phyloP scores from a whole-genome alignment of 2,113 vertebrate genomes.

The Microtus richardsoni region DNA sequence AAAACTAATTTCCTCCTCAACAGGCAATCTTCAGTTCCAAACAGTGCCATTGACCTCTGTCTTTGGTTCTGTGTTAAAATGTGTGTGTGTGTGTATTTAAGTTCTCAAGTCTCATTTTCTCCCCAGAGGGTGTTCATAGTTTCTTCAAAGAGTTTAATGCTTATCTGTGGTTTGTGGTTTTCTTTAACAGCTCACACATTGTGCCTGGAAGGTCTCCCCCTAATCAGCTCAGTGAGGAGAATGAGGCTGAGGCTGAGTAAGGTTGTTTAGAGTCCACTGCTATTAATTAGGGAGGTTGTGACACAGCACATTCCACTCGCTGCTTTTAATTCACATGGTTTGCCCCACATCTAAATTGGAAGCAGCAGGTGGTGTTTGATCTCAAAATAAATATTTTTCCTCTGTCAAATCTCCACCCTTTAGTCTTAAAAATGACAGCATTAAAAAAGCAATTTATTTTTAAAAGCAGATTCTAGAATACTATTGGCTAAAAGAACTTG shows the following conservation, averaged over 20 bases:
- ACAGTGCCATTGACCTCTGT: constrained; percentile 75
- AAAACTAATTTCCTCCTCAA: constrained; percentile 85
- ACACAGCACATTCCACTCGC: constrained; percentile 58
- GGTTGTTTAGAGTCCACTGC: constrained; percentile 64
- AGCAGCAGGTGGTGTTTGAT: constrained; percentile 81
- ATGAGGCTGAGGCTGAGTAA: constrained; percentile 55
- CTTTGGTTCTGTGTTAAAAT: constrained; percentile 79
- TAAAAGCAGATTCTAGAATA: constrained; percentile 43
- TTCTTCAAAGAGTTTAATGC: constrained; percentile 82
- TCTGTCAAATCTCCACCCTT: constrained; percentile 60
- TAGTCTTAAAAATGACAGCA: constrained; percentile 52
- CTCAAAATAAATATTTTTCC: constrained; percentile 84
- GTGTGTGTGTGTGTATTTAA: constrained; percentile 56
- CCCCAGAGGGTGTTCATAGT: constrained; percentile 80
- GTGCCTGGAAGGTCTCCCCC: constrained; percentile 67
- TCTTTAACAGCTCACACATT: constrained; percentile 74
- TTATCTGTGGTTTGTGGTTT: constrained; percentile 77
- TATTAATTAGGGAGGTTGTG: constrained; percentile 79
- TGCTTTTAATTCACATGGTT: constrained; percentile 74
- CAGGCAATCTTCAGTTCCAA: constrained; percentile 80
- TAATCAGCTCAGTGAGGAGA: constrained; percentile 65
- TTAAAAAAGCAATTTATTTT: constrained; percentile 66
- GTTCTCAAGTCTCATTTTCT: constrained; percentile 85
- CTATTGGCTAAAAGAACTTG: neutral
- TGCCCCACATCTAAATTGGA: constrained; percentile 83